Conservation (phyloP, 2,113 vertebrate species). For the Donacobius atricapilla region DNA sequence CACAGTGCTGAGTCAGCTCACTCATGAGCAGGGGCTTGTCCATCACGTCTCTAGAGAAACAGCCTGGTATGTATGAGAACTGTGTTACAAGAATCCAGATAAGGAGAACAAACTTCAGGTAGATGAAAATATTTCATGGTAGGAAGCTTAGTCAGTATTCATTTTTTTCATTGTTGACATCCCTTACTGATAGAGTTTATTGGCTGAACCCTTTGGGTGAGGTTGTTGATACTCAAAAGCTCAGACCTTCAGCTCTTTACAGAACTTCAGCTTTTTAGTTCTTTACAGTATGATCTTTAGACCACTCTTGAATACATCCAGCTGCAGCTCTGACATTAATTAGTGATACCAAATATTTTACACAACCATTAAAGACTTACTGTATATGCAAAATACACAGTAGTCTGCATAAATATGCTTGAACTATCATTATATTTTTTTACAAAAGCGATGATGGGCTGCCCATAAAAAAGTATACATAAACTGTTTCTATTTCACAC, state of each 20-base stretch:
- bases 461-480: not conserved
- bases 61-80: not conserved
- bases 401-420: not conserved
- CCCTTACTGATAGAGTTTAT: not conserved
- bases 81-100: not conserved
- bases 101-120: not conserved
- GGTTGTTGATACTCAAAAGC: not conserved
- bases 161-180: not conserved
- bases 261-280: too few relatives aligned
- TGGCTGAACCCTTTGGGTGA: not conserved
- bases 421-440: not conserved
- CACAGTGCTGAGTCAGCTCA: not conserved
- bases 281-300: not conserved
- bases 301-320: not conserved
- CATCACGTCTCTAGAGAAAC: not conserved
- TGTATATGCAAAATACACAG: not conserved
- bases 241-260: not conserved
- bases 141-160: not conserved
- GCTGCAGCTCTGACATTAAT: not conserved
- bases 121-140: not conserved
- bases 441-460: not conserved
- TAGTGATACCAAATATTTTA: not conserved
- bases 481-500: not conserved
- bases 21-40: not conserved
- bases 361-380: not conserved